Evolutionary conservation across 2,797 vertebrate species (phyloP).

Genomic region (Clarias laeviceps): DNA sequence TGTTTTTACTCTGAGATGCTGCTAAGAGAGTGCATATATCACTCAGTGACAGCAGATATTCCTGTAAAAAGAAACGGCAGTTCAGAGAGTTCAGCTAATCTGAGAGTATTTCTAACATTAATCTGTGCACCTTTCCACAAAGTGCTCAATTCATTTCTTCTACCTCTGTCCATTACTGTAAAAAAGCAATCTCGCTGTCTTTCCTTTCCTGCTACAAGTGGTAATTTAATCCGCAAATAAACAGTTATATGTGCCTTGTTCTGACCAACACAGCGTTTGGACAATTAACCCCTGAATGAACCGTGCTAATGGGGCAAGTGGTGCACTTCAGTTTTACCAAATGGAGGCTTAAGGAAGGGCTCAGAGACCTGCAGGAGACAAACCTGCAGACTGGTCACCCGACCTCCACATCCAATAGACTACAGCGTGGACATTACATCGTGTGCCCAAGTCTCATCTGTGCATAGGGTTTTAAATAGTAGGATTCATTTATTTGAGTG

Average conservation of each 20-base stretch:
- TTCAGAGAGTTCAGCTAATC: slow-evolving; percentile 52
- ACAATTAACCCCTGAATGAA: slow-evolving; percentile 67
- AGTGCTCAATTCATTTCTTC: slow-evolving; percentile 56
- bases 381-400: slow-evolving; percentile 26
- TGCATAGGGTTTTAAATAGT: neutral
- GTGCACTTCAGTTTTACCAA: slow-evolving; percentile 43
- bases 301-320: slow-evolving; percentile 42
- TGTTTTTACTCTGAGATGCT: slow-evolving; percentile 10
- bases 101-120: slow-evolving; percentile 53
- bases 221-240: slow-evolving; percentile 69
- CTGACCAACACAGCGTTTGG: slow-evolving; percentile 51
- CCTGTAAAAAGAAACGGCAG: slow-evolving; percentile 16
- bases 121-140: slow-evolving; percentile 52
- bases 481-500: no score
- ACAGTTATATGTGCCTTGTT: slow-evolving; percentile 59
- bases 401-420: slow-evolving; percentile 5
- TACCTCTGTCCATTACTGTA: slow-evolving; percentile 61
- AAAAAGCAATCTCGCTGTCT: slow-evolving; percentile 54
- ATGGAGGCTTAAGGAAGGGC: slow-evolving; percentile 31
- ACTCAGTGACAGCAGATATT: slow-evolving; percentile 35
- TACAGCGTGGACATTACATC: slow-evolving; percentile 36
- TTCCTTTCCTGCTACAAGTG: slow-evolving; percentile 49
- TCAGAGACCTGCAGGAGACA: slow-evolving; percentile 48
- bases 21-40: slow-evolving; percentile 28
- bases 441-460: slow-evolving; percentile 9